Evolutionary conservation across 2,113 vertebrate species (phyloP).

Genomic region (Cyrtonyx montezumae): DNA sequence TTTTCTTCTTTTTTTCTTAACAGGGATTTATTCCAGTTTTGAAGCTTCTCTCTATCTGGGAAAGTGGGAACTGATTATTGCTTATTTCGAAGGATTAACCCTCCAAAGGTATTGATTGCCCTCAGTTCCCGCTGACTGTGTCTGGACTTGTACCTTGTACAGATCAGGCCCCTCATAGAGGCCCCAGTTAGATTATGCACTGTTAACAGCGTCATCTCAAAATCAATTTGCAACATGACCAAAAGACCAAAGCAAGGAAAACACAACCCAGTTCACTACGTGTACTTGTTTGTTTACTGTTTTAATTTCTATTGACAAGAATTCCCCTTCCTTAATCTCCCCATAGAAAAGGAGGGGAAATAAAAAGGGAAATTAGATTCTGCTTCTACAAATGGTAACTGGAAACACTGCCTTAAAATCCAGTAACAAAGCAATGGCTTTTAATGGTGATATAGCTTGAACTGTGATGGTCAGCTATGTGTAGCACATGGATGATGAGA

Average conservation of each 20-base stretch:
- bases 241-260: conserved; percentile 40
- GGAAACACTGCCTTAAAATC: neutral
- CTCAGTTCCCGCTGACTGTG: neutral
- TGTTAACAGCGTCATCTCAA: conserved; percentile 13
- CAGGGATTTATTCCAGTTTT: neutral
- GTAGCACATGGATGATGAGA: neutral
- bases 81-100: conserved; percentile 8
- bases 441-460: rapidly evolving
- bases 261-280: neutral
- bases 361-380: neutral
- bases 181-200: neutral
- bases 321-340: neutral
- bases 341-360: neutral
- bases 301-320: neutral
- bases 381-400: neutral
- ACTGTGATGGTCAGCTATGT: rapidly evolving
- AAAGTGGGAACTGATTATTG: conserved; percentile 7
- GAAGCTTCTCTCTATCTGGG: neutral
- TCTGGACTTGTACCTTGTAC: neutral
- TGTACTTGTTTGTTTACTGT: neutral
- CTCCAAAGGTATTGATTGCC: conserved; percentile 6
- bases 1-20: neutral
- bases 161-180: neutral
- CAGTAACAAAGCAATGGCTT: neutral
- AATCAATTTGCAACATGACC: conserved; percentile 29